These are phyloP conservation scores for Falco columbarius DNA, from an alignment of 2,797 vertebrate genomes.

Conservation along the genomic window DNA sequence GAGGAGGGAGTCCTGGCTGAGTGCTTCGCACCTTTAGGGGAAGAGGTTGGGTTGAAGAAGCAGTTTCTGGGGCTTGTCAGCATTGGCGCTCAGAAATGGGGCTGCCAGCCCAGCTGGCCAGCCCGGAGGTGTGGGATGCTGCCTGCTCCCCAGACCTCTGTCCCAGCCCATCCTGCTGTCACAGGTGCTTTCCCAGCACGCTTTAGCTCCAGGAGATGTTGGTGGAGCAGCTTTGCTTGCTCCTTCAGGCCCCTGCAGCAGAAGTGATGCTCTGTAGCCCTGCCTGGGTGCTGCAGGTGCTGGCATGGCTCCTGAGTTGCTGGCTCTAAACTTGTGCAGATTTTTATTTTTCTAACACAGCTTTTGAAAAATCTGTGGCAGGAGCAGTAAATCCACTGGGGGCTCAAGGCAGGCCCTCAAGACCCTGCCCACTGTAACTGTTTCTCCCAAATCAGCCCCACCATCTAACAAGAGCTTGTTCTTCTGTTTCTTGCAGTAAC, in stretches of 20 bases:
- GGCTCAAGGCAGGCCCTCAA: background rate
- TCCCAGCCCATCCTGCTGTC: background rate
- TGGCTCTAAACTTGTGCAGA: background rate
- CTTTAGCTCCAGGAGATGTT: background rate
- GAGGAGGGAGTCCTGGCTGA: background rate
- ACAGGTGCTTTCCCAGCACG: background rate
- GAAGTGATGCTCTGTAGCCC: background rate
- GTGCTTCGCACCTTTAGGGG: no score
- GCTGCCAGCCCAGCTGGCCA: background rate
- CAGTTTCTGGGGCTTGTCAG: background rate
- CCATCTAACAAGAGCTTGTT: background rate
- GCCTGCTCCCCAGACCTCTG: background rate
- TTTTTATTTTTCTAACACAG: background rate
- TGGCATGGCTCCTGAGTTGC: background rate
- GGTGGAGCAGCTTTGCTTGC: background rate
- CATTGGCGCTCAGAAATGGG: background rate
- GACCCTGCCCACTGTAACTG: background rate
- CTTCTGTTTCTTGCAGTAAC: constrained; percentile 79
- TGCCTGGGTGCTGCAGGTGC: background rate
- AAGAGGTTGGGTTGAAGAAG: background rate
- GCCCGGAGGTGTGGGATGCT: accelerated
- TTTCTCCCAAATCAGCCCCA: background rate
- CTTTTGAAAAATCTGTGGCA: background rate
- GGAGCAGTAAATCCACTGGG: background rate
- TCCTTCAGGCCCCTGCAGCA: background rate